Evolutionary conservation across 30 jellyfish, hydroid and myxozoan genomes (phyloP), one percentile per base, ranked within the genome.

Genomic region (Mastigias papua): DNA sequence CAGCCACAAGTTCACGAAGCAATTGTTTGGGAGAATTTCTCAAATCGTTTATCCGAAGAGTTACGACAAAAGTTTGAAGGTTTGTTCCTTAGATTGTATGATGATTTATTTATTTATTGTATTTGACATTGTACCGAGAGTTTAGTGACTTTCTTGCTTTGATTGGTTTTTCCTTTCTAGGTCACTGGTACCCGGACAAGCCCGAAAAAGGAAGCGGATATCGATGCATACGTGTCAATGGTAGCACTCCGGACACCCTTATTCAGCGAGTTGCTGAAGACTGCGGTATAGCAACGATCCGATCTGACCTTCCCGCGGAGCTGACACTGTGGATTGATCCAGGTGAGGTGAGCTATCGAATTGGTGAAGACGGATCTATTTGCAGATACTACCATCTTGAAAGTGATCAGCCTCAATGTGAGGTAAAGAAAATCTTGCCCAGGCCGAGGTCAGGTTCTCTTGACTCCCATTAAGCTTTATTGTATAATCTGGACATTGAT

Each of bases 191-290:
- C 64, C 98, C 98, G 15, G 98, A 92, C 27, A 72, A 58, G 30
- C 98, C 98, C 46, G 96, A 86, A 21, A 92, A 92, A 60, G 98
- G 98, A n/a, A 92, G 98, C 82, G 98, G 97, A 0, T 92, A 66
- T 63, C 81, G 98, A 29, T 92, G 98, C 82, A 71, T 92, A 22
- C 93, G 98, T 30, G 91, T 92, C 19, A 92, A 92, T 48, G 90
- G 92, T 29, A 88, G 87, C 69, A 93, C 94, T 1, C 87, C 97
- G 31, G 98, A 92, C 74, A 71, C 94, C 54, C 69, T 92, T 67
- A 85, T 92, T 46, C 90, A 86, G 58, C 91, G 90, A 42, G 86
- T 93, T 28, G 98, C 98, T 11, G 89, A 75, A 25, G 81, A 76
- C 26, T 82, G 91, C 63, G 97, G 96, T 28, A 67, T 86, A 42